Percentiles rank a stretch among this genome's conserved stretches.
Conservation (phyloP, 2,113 vertebrate genomes). For the Kryptolebias marmoratus region DNA sequence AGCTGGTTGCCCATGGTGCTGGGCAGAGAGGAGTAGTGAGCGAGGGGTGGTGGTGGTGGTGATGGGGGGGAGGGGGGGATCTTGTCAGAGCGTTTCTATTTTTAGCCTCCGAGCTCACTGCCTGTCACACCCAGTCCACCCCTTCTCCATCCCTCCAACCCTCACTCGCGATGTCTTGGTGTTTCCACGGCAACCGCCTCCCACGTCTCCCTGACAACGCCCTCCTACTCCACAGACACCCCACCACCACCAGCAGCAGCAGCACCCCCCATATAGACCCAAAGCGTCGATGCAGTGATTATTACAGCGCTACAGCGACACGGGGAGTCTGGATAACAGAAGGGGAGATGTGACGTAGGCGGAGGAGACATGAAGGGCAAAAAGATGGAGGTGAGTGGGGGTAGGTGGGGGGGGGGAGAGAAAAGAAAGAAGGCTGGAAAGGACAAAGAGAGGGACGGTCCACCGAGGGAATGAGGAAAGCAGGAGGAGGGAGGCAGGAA, state of each 20-base stretch:
- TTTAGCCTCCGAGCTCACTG: slow-evolving; percentile 69
- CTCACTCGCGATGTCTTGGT: slow-evolving; percentile 64
- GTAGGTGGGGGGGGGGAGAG: background rate
- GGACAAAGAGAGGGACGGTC: slow-evolving; percentile 2
- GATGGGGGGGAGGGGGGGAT: slow-evolving; percentile 37
- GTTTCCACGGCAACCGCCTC: slow-evolving; percentile 74
- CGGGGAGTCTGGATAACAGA: slow-evolving; percentile 50
- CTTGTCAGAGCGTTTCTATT: slow-evolving; percentile 77
- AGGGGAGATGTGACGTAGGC: slow-evolving; percentile 30
- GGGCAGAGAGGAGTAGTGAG: slow-evolving; percentile 12
- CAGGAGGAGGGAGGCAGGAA: slow-evolving; percentile 8
- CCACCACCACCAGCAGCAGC: background rate
- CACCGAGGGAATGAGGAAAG: background rate
- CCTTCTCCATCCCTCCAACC: slow-evolving; percentile 54
- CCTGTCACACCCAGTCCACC: slow-evolving; percentile 76
- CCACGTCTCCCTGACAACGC: slow-evolving; percentile 72
- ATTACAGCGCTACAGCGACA: slow-evolving; percentile 48
- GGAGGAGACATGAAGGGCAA: slow-evolving; percentile 48
- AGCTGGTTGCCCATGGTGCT: slow-evolving; percentile 54
- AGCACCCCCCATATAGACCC: slow-evolving; percentile 13
- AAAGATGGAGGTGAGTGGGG: slow-evolving; percentile 11
- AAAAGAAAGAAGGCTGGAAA: background rate
- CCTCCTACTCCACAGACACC: slow-evolving; percentile 4
- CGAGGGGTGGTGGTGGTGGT: background rate
- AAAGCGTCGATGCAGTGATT: slow-evolving; percentile 48